Evolutionary conservation across 2,797 vertebrate species (phyloP).

Genomic region (Neosalanx taihuensis): DNA sequence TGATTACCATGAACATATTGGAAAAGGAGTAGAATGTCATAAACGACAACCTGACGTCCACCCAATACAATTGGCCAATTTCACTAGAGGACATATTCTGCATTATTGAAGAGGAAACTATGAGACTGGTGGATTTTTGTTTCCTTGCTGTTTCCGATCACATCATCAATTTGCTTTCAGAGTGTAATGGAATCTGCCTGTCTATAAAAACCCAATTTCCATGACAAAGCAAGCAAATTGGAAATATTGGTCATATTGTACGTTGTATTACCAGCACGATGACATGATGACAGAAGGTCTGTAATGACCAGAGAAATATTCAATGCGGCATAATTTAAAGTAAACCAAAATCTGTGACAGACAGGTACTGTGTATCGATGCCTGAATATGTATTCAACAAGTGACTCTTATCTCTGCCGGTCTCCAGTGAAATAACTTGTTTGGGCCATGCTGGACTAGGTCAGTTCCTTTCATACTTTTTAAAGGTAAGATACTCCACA

Average conservation of each 20-base stretch:
- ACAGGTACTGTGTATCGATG: too few species aligned
- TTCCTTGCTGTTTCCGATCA: slow-evolving; percentile 48
- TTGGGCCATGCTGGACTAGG: too few species aligned
- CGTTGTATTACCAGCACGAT: neutral
- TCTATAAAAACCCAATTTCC: slow-evolving; percentile 34
- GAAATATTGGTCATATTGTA: neutral
- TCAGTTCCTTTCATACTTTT: too few species aligned
- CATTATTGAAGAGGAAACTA: slow-evolving; percentile 56
- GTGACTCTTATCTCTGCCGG: too few species aligned
- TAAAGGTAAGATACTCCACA: too few species aligned
- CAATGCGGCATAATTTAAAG: neutral
- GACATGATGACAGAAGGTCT: neutral
- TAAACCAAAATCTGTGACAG: too few species aligned
- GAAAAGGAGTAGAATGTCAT: slow-evolving; percentile 24
- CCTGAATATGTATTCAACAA: too few species aligned
- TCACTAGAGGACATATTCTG: slow-evolving; percentile 38
- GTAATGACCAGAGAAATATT: neutral
- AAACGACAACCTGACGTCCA: slow-evolving; percentile 37
- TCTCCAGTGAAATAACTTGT: too few species aligned
- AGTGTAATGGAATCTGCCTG: slow-evolving; percentile 39
- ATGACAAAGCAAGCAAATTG: slow-evolving; percentile 25
- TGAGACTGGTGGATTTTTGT: slow-evolving; percentile 31
- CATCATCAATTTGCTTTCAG: slow-evolving; percentile 29
- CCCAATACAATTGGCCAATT: slow-evolving; percentile 30
- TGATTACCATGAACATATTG: slow-evolving; percentile 47